Base-by-base conservation (phyloP, 1,140 invertebrate genomes). In the Orussus abietinus region DNA sequence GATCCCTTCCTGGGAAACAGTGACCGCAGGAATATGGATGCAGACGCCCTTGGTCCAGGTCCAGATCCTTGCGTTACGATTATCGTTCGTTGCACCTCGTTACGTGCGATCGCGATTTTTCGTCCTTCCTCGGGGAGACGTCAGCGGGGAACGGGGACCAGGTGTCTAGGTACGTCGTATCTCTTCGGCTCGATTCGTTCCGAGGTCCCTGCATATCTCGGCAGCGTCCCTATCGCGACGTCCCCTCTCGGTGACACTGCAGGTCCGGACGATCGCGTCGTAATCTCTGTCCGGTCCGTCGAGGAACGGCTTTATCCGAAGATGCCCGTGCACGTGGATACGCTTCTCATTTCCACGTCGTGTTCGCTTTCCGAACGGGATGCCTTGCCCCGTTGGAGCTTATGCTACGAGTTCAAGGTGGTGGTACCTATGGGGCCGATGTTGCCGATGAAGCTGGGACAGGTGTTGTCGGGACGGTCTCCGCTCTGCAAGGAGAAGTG, bases 401-500 rank as follows among this genome's bases (percentile, higher is more conserved):
- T 62, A 36, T 68, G 69, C 70, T 73, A 73, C 70, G 70, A 71
- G 34, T 69, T 65, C 6, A 70, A 43, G 0, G 68, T 45, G 0
- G 68, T 64, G 1, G 57, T 62, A 5, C 31, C 31, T 14, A 32
- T 32, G 7, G n/a, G n/a, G 1, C 68, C 66, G 37, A 71, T 68
- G 20, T 69, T 73, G 36, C 65, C 67, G 38, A 72, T 72, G 43
- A 72, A 74, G 47, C 69, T 74, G 5, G 71, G 71, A 38, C 68
- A 72, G 1, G 70, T 37, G 30, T 66, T 72, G 26, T 72, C 68
- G 3, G 52, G 39, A 9, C 63, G 40, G 39, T 74, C 71, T 18
- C 63, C 69, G 38, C 69, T 65, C 40, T 74, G 80, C 45, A 83
- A 76, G 33, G 79, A 80, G 50, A 81, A 82, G 53, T 82, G 80